Base-by-base conservation (phyloP, 1,140 invertebrate genomes). In the Agrilus planipennis region DNA sequence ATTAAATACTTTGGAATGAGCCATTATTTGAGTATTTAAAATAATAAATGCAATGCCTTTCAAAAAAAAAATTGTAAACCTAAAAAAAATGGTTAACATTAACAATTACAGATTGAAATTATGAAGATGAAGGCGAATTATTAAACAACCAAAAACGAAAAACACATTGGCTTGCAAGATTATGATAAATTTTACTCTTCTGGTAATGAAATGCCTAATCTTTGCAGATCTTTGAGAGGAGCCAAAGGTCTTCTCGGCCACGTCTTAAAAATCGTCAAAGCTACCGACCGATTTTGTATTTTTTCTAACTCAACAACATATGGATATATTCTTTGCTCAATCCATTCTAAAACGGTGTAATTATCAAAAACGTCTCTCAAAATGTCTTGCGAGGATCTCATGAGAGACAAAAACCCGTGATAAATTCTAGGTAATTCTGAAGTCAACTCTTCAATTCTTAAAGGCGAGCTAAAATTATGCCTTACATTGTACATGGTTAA, bases 401-500 rank as follows among this genome's bases (percentile, higher is more conserved):
- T 72, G 30, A 87, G 34, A 2, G 66, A 67, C 20, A 70, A 54
- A 22, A 78, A 52, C 25, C 75, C 70, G 52, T 76, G 70, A 44
- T 76, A 77, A 11, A 76, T 55, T 22, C 70, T 67, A 10, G 78
- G 71, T 34, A 83, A 67, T 34, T 84, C 78, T 6, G 57, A 54
- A 14, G 79, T 71, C 15, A 77, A 67, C 52, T 79, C 80, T 41
- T 81, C 79, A 0, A 89, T 70, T 7, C 84, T 65, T 45, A 78
- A 69, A 0, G 83, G 79, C 44, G 74, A 79, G 3, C 81, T 79
- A 46, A 80, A 87, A 46, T 79, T 81, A 48, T 81, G 73, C n/a
- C 79, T 71, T 1, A 85, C 64, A 55, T 87, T 88, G 52, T 87
- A 89, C 4, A 77, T 70, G 5, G 82, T 86, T 49, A 87, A 62